Conservation (phyloP, 2,888 invertebrate species). For the Cosmopolites sordidus region DNA sequence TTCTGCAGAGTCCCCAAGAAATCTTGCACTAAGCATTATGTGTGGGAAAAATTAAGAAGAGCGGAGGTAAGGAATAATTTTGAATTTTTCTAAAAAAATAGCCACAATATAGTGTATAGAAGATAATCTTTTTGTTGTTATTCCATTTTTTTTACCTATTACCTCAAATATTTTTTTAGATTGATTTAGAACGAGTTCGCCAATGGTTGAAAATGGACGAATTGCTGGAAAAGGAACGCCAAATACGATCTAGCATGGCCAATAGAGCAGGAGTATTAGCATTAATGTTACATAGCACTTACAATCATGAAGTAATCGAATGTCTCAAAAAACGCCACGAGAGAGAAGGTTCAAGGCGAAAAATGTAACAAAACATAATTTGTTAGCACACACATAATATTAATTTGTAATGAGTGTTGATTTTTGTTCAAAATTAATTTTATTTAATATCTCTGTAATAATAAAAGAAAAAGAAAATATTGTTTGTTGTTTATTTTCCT, state of each 20-base stretch:
- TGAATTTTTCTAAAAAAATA: background rate
- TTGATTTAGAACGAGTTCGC: slow-evolving; percentile 87
- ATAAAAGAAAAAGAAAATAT: too few relatives aligned
- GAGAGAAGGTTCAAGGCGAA: slow-evolving; percentile 40
- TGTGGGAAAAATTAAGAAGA: slow-evolving; percentile 91
- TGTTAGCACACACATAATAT: too few relatives aligned
- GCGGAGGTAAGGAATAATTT: slow-evolving; percentile 69
- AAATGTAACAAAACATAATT: too few relatives aligned
- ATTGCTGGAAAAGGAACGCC: slow-evolving; percentile 87
- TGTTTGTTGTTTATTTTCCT: too few relatives aligned
- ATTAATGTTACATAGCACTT: slow-evolving; percentile 93
- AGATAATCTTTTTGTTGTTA: slow-evolving; percentile 3
- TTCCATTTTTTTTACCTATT: slow-evolving; percentile 4
- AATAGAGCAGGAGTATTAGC: slow-evolving; percentile 88
- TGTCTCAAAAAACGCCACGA: slow-evolving; percentile 56
- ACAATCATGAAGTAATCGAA: slow-evolving; percentile 89
- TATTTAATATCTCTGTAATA: too few relatives aligned
- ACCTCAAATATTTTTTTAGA: slow-evolving; percentile 48
- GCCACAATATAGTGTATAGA: too few relatives aligned
- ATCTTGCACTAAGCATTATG: slow-evolving; percentile 84
- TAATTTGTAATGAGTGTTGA: too few relatives aligned
- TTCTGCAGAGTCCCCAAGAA: slow-evolving; percentile 88
- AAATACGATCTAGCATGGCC: slow-evolving; percentile 68
- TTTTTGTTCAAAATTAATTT: too few relatives aligned
- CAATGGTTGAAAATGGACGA: slow-evolving; percentile 95